phyloP scores from a whole-genome alignment of 2,888 invertebrate species.

The Hecatera dysodea region DNA sequence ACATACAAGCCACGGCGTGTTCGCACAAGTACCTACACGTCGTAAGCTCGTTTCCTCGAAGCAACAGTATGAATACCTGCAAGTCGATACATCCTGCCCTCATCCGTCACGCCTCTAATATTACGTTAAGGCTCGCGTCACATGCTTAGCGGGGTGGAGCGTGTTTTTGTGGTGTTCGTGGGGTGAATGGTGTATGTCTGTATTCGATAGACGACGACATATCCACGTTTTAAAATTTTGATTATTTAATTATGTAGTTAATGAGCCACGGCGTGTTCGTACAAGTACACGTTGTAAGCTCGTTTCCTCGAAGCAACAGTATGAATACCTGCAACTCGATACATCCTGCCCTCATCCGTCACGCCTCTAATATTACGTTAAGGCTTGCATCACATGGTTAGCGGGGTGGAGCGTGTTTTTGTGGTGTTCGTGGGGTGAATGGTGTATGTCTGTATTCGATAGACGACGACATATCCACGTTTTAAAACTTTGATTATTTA shows the following conservation, averaged over 20 bases:
- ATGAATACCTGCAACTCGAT: slow-evolving; percentile 51
- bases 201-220: too few species aligned
- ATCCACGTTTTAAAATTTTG: too few species aligned
- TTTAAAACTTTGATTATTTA: too few species aligned
- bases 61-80: slow-evolving; percentile 48
- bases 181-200: too few species aligned
- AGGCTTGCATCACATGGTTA: slow-evolving; percentile 26
- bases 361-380: slow-evolving; percentile 50
- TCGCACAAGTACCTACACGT: slow-evolving; percentile 22
- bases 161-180: neutral
- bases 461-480: too few species aligned
- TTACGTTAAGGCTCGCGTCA: slow-evolving; percentile 31
- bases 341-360: slow-evolving; percentile 44
- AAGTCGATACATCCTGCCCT: slow-evolving; percentile 47
- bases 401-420: slow-evolving; percentile 9
- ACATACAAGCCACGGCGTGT: slow-evolving; percentile 1
- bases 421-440: neutral
- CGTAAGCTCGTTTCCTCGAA: slow-evolving; percentile 40
- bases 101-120: slow-evolving; percentile 51
- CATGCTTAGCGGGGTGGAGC: slow-evolving; percentile 22
- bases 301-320: slow-evolving; percentile 46
- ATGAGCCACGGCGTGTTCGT: too few species aligned
- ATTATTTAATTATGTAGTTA: too few species aligned
- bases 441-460: too few species aligned
- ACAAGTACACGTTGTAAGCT: slow-evolving; percentile 27